phyloP scores from a whole-genome alignment of 2,797 vertebrate genomes.

The Peromyscus attwateri region DNA sequence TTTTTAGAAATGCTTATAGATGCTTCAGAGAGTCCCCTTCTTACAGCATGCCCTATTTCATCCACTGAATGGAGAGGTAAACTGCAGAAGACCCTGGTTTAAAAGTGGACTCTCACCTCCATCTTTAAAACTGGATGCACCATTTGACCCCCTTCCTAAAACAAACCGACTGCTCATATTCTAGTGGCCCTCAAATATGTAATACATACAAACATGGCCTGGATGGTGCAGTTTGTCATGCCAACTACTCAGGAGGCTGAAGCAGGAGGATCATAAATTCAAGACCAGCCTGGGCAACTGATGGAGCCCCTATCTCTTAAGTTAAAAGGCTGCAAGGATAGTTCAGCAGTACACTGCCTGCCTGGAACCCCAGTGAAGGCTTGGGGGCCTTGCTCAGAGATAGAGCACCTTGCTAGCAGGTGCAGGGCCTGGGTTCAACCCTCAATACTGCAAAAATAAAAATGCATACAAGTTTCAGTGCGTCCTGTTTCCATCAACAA shows the following conservation, averaged over 20 bases:
- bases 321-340: not conserved
- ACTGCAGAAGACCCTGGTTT: not conserved
- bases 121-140: slow-evolving; percentile 22
- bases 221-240: not conserved
- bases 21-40: not conserved
- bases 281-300: not conserved
- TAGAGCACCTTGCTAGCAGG: not conserved
- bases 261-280: not conserved
- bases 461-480: not conserved
- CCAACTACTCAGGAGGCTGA: not conserved
- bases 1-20: not conserved
- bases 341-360: too few species aligned
- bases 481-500: not conserved
- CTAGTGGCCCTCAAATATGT: not conserved
- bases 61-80: not conserved
- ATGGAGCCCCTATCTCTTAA: not conserved
- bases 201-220: not conserved
- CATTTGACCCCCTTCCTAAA: not conserved
- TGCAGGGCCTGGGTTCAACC: not conserved
- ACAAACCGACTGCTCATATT: not conserved
- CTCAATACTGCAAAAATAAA: not conserved
- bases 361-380: not conserved
- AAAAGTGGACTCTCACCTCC: not conserved
- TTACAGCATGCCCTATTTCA: not conserved
- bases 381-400: not conserved